Conservation (phyloP, 2,113 vertebrate genomes). For the Labeo catla region DNA sequence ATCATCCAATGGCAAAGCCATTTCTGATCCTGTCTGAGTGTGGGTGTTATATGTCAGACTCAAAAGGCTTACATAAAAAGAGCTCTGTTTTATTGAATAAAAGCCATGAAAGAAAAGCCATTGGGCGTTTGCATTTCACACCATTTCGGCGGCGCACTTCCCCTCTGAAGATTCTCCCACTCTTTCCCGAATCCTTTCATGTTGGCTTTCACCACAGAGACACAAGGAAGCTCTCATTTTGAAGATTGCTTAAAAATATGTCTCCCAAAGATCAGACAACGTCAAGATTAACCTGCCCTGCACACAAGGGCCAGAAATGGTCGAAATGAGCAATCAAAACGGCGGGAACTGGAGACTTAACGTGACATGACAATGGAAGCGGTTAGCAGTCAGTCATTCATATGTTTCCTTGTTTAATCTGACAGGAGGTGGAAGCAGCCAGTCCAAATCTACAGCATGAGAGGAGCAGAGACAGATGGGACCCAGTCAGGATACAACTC, state of each 20-base stretch:
- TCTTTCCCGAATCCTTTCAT: conserved; percentile 67
- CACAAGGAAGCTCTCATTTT: conserved; percentile 63
- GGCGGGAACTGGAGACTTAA: conserved; percentile 56
- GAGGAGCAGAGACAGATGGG: conserved; percentile 38
- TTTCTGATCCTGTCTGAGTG: conserved; percentile 4
- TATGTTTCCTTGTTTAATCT: conserved; percentile 40
- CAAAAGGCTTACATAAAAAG: conserved; percentile 37
- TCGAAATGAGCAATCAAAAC: conserved; percentile 59
- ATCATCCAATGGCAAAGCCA: conserved; percentile 15
- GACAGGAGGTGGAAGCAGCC: conserved; percentile 57
- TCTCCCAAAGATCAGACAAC: conserved; percentile 75
- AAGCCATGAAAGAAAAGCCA: conserved; percentile 72
- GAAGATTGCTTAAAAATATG: conserved; percentile 76
- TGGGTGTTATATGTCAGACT: conserved; percentile 34
- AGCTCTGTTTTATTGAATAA: conserved; percentile 53
- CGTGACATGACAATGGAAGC: conserved; percentile 45
- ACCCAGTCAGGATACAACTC: conserved; percentile 37
- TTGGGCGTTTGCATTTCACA: conserved; percentile 72
- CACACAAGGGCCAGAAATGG: conserved; percentile 62
- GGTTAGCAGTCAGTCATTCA: conserved; percentile 29
- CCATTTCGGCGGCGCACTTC: conserved; percentile 64
- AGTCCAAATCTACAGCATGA: conserved; percentile 59
- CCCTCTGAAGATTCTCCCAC: conserved; percentile 75
- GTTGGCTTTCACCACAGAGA: conserved; percentile 64
- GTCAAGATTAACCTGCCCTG: conserved; percentile 68